Conservation (phyloP, 2,797 vertebrate species). For the Clarias pachynema region DNA sequence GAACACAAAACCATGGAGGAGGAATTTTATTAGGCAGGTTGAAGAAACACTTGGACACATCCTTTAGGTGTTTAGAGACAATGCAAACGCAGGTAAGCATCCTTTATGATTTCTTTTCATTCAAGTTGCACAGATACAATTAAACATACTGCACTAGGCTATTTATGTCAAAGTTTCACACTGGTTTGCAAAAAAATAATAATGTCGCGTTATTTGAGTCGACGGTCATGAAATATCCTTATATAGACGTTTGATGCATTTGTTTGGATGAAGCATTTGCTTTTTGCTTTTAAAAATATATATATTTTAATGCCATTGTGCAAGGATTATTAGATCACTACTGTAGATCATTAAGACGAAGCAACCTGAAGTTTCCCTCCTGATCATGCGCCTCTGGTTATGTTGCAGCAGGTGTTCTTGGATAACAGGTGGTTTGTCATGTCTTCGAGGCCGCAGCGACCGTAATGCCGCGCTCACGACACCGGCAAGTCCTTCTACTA, state of each 20-base stretch:
- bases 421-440: conserved; percentile 55
- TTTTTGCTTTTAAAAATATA: background rate
- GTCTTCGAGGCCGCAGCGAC: conserved; percentile 12
- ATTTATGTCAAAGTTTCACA: background rate
- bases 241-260: background rate
- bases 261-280: background rate
- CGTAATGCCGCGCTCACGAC: conserved; percentile 15
- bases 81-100: conserved; percentile 38
- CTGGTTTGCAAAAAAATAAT: background rate
- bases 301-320: background rate
- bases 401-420: conserved; percentile 15
- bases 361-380: conserved; percentile 20
- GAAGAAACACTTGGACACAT: background rate
- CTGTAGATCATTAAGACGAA: background rate
- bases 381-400: background rate
- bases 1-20: background rate
- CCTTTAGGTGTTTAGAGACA: conserved; percentile 28
- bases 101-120: background rate
- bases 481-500: conserved; percentile 26
- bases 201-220: background rate
- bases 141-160: no score
- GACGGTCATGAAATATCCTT: background rate
- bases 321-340: background rate
- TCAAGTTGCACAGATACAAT: background rate
- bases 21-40: background rate